These are phyloP conservation scores for Tapera naevia DNA, from an alignment of 2,797 vertebrate species.

Conservation along the genomic window DNA sequence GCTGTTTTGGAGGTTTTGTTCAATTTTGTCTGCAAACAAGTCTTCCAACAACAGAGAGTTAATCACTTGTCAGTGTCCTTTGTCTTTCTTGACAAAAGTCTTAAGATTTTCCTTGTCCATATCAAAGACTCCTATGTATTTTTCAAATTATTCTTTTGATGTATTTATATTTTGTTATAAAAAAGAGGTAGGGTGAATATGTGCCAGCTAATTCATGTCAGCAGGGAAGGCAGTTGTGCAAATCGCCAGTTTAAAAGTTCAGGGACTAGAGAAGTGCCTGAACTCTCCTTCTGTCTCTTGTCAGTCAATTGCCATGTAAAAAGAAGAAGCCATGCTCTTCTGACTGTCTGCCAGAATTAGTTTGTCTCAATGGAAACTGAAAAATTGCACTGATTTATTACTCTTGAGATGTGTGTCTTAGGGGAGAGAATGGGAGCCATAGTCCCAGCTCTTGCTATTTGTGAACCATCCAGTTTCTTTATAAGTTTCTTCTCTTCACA, in stretches of 20 bases:
- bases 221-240: not conserved
- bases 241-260: not conserved
- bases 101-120: not conserved
- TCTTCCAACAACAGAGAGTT: not conserved
- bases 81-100: constrained; percentile 32
- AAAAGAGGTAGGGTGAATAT: not conserved
- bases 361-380: constrained; percentile 1
- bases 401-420: not conserved
- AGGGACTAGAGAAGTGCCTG: not conserved
- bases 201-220: not conserved
- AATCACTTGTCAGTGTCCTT: not conserved
- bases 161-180: not conserved
- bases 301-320: not conserved
- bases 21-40: not conserved
- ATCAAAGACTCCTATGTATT: not conserved
- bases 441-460: not conserved
- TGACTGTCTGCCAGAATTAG: not conserved
- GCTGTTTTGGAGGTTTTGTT: constrained; percentile 4
- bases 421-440: not conserved
- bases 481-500: not conserved
- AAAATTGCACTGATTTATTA: not conserved
- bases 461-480: not conserved
- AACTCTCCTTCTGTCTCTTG: not conserved
- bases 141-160: constrained; percentile 2
- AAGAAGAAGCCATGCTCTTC: not conserved